Evolutionary conservation across 2,888 invertebrate species (phyloP), one percentile per base, ranked within the genome.

Genomic region (Dynastes tityus): DNA sequence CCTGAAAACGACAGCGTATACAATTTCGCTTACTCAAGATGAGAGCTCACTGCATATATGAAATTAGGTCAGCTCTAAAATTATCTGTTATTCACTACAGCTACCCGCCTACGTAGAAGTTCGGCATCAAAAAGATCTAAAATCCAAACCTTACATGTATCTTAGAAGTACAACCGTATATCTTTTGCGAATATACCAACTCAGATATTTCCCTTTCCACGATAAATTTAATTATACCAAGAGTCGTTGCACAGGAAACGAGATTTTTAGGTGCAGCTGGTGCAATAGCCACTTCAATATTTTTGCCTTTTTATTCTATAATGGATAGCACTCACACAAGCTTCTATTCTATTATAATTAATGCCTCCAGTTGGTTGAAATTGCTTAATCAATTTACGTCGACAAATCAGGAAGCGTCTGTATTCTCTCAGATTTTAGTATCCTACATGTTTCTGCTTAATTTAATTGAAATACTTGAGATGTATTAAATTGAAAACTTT

Each of bases 201-300:
- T 29, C 22, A 61, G 22, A 61, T 61, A n/a, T 22, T 22, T 63
- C 63, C 32, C 58, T 22, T 40, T 61, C 16, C 53, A 73, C 8
- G 45, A 61, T 61, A 73, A 73, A 73, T 73, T 73, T 73, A 73
- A 73, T 73, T 73, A 73, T 61, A 16, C 61, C 58, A 40, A 22
- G 55, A 71, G 32, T 58, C 71, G 71, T 58, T 71, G 55, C 71
- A 71, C 37, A 58, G 71, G 3, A 27, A 73, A 40, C 58, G 40
- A 45, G 37, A 58, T 61, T 73, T 71, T 73, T 55, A 71, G 58
- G 13, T 61, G 40, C 61, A 73, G 73, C 61, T 73, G 55, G 61
- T 73, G 73, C 73, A 73, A 9, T 61, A 45, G 40, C 58, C 27
- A 32, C 58, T 73, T 22, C 2, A 73, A 61, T n/a, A n/a, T 45